Evolutionary conservation across 2,113 vertebrate genomes (phyloP).

Genomic region (Salvelinus namaycush): DNA sequence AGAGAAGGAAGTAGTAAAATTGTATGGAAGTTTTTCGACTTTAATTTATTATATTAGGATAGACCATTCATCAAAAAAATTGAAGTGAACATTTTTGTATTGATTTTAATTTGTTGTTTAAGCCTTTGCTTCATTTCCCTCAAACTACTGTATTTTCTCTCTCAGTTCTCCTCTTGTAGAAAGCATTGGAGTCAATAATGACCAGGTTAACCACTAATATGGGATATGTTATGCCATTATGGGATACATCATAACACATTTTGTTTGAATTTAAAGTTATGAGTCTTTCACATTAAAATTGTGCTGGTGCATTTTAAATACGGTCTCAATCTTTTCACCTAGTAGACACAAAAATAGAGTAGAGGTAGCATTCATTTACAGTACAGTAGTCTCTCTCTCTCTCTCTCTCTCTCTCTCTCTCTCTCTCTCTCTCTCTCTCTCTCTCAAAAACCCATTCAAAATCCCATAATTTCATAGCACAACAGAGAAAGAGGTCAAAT

Average conservation of each 20-base stretch:
- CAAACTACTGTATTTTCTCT: slow-evolving; percentile 24
- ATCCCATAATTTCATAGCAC: neutral
- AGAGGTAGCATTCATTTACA: neutral
- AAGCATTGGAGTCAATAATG: neutral
- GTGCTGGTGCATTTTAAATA: too few species aligned
- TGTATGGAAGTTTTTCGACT: slow-evolving; percentile 65
- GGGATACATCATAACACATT: neutral
- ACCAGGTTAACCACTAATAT: neutral
- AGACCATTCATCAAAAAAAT: slow-evolving; percentile 66
- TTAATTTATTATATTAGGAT: slow-evolving; percentile 69
- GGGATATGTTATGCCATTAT: neutral
- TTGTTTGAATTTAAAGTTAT: neutral
- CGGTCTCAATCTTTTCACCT: neutral
- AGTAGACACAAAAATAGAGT: neutral
- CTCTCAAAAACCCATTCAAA: neutral
- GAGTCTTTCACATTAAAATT: neutral
- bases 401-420: too few species aligned
- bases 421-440: too few species aligned
- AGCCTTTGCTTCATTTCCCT: slow-evolving; percentile 56
- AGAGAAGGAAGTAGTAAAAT: slow-evolving; percentile 71
- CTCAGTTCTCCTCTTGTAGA: too few species aligned
- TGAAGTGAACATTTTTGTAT: slow-evolving; percentile 62
- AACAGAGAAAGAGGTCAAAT: neutral
- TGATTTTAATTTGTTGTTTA: slow-evolving; percentile 71
- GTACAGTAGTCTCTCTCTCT: too few species aligned